Percentiles rank a stretch among this genome's conserved stretches.
phyloP scores from a whole-genome alignment of 2,113 vertebrate genomes.

The Rhynchomys soricoides region DNA sequence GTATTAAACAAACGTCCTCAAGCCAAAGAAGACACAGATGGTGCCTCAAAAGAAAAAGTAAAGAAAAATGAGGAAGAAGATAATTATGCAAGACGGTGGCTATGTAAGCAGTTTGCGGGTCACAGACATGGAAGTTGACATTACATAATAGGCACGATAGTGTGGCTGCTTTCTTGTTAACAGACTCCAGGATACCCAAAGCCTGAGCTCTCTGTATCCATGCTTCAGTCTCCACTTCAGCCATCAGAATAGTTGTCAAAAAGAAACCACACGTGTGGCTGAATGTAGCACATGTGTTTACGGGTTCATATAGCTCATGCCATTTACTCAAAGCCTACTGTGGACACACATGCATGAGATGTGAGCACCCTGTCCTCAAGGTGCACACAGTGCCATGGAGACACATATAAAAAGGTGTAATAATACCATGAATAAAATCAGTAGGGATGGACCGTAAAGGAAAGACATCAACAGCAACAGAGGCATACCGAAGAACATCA shows the following conservation, averaged over 20 bases:
- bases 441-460: not conserved
- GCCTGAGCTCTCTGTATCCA: not conserved
- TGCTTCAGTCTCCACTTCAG: not conserved
- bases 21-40: constrained; percentile 16
- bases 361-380: not conserved
- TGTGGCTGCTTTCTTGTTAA: not conserved
- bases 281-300: not conserved
- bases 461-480: not conserved
- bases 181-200: not conserved
- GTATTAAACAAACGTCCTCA: constrained; percentile 25
- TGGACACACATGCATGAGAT: not conserved
- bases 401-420: not conserved
- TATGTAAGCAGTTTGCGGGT: not conserved
- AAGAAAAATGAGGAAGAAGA: not conserved
- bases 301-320: not conserved
- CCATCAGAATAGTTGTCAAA: not conserved
- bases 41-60: not conserved
- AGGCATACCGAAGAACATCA: not conserved
- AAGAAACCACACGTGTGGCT: not conserved
- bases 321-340: not conserved
- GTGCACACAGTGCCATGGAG: not conserved
- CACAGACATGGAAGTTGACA: not conserved
- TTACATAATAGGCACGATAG: not conserved
- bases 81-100: not conserved
- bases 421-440: not conserved